Base-by-base conservation (phyloP, 92 coral and sea anemone species). In the Phymanthus crucifer region DNA sequence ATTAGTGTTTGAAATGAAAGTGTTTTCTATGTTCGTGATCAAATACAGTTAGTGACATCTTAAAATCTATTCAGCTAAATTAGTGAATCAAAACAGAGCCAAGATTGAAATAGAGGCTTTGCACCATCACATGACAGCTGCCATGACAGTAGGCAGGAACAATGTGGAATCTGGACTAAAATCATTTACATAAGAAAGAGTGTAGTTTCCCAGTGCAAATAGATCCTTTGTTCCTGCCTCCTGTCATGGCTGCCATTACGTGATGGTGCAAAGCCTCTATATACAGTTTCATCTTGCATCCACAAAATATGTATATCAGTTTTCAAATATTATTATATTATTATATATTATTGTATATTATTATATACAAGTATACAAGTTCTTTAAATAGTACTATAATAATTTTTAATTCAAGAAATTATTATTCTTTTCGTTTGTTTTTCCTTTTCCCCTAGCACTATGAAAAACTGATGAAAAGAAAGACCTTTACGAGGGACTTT, bases 401-500 rank as follows among this genome's bases (percentile, higher is more conserved):
- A n/a, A 27, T 0, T 58, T 26, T 10, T 26, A 27, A 21, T 56
- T 52, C 11, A 56, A 7, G 66, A 21, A 9, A 21, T 56, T 10
- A 50, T 50, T 56, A 11, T 21, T 4, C 66, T 56, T 56, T 0
- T 56, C 26, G 0, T 56, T 56, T 56, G 1, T 56, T 56, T 21
- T 23, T 56, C 10, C 4, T 56, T 56, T 21, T 48, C 18, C 16
- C 13, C 56, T 29, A 73, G 78, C 29, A 73, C 40, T 73, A 11
- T 73, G 50, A 73, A 46, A 24, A 48, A 9, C 33, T 27, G 61
- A 46, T 27, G 17, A 50, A 16, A 0, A 74, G 27, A 74, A 29
- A 50, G 66, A 74, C 43, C 7, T 74, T 74, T 32, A 32, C 66
- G 0, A 74, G 78, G 50, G 78, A 74, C 61, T 74, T 74, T 74